These are phyloP conservation scores for Lampris megalopsis DNA, from an alignment of 2,113 vertebrate genomes.

Conservation along the genomic window DNA sequence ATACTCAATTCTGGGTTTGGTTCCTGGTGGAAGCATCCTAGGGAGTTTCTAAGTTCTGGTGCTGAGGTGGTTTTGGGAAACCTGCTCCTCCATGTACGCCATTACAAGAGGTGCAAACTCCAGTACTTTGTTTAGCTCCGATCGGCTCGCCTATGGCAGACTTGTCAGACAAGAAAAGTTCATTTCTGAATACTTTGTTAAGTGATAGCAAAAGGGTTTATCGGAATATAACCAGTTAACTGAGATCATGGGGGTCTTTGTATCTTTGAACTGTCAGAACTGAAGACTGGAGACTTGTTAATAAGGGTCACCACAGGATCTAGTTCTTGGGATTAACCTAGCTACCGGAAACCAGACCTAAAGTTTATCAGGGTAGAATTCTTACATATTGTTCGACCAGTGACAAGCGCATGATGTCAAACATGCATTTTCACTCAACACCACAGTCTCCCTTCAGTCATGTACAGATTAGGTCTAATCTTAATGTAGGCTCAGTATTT, in stretches of 20 bases:
- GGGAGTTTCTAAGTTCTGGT: neutral
- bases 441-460: slow-evolving; percentile 19
- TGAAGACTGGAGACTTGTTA: neutral
- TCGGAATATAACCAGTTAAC: neutral
- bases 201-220: neutral
- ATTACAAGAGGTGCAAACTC: too few relatives aligned
- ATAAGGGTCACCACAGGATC: slow-evolving; percentile 6
- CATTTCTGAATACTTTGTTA: too few relatives aligned
- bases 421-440: slow-evolving; percentile 45
- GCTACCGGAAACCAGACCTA: slow-evolving; percentile 51
- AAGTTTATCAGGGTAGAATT: slow-evolving; percentile 34
- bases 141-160: too few relatives aligned
- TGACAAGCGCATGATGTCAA: slow-evolving; percentile 34
- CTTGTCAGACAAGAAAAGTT: too few relatives aligned
- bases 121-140: too few relatives aligned
- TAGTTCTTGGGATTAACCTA: slow-evolving; percentile 17
- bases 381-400: slow-evolving; percentile 22
- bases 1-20: neutral
- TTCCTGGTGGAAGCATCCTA: neutral
- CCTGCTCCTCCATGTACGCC: too few relatives aligned
- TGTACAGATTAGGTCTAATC: slow-evolving; percentile 23
- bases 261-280: neutral
- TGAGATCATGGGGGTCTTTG: neutral
- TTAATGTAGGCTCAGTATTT: slow-evolving; percentile 58
- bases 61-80: neutral